phyloP scores from a whole-genome alignment of 2,113 vertebrate species.

The Poeciliopsis occidentalis region DNA sequence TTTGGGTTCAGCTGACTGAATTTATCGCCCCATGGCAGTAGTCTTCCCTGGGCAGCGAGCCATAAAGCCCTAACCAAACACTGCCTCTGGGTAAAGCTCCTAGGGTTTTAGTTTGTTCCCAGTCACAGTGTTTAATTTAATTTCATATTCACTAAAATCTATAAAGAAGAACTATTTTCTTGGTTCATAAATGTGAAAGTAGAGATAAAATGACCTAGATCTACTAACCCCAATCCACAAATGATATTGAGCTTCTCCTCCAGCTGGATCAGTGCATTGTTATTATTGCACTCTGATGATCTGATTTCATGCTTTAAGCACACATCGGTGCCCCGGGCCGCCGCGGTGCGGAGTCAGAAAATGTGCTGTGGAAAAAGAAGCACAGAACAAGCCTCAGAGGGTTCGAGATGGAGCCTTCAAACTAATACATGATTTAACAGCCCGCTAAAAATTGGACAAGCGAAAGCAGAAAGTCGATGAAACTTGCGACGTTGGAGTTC shows the following conservation, averaged over 20 bases:
- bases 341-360: conserved; percentile 26
- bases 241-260: conserved; percentile 29
- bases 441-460: background rate
- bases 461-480: background rate
- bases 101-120: conserved; percentile 9
- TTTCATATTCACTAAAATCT: conserved; percentile 11
- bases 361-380: conserved; percentile 35
- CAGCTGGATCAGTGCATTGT: conserved; percentile 36
- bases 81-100: conserved; percentile 2
- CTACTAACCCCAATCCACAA: conserved; percentile 54
- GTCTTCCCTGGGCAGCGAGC: background rate
- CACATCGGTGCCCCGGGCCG: conserved; percentile 45
- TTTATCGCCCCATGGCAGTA: background rate
- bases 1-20: background rate
- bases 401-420: conserved; percentile 26
- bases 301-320: conserved; percentile 64
- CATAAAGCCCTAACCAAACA: background rate
- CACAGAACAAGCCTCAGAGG: conserved; percentile 24
- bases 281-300: conserved; percentile 46
- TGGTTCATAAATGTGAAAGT: conserved; percentile 19
- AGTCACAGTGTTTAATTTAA: conserved; percentile 3
- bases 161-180: conserved; percentile 1
- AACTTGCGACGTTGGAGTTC: conserved; percentile 3
- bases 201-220: conserved; percentile 53
- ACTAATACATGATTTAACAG: conserved; percentile 32